A percentile compares a stretch with the other conserved stretches of the same genome.
Conservation (phyloP, 2,888 invertebrate genomes). For the Hedya salicella region DNA sequence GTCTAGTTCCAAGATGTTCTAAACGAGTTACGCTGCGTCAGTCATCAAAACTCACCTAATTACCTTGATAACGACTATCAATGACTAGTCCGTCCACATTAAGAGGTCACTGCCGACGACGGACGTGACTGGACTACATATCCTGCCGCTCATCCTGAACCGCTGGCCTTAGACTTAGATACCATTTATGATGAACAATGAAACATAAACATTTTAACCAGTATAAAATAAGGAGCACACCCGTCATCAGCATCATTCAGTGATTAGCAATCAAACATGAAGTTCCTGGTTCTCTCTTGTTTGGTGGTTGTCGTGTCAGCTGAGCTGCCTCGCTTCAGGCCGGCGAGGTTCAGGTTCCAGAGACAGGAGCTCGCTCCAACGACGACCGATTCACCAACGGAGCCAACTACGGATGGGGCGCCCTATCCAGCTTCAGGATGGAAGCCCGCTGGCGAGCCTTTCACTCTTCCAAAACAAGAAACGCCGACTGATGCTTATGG, state of each 20-base stretch:
- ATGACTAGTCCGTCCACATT: constrained; percentile 52
- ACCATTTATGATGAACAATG: constrained; percentile 75
- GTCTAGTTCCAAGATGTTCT: no score
- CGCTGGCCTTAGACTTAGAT: constrained; percentile 49
- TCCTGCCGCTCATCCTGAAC: constrained; percentile 57
- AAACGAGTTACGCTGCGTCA: no score
- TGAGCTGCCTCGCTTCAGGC: constrained; percentile 77
- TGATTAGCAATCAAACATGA: constrained; percentile 62
- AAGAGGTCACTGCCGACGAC: constrained; percentile 68
- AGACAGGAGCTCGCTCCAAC: constrained; percentile 77
- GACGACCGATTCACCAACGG: constrained; percentile 71
- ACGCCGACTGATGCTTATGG: constrained; percentile 61
- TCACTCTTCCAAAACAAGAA: constrained; percentile 62
- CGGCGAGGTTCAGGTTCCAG: constrained; percentile 78
- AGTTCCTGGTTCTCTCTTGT: constrained; percentile 65
- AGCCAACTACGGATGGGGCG: constrained; percentile 66
- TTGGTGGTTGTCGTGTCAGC: constrained; percentile 62
- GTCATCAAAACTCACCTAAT: constrained; percentile 26
- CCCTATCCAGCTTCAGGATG: constrained; percentile 74
- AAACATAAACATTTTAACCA: constrained; percentile 62
- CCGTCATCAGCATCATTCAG: constrained; percentile 48
- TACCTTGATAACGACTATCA: constrained; percentile 26
- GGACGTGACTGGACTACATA: constrained; percentile 63
- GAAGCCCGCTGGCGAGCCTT: constrained; percentile 72
- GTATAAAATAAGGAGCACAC: constrained; percentile 61